Conservation (phyloP, 2,888 invertebrate genomes). For the Ophion ventricosus region DNA sequence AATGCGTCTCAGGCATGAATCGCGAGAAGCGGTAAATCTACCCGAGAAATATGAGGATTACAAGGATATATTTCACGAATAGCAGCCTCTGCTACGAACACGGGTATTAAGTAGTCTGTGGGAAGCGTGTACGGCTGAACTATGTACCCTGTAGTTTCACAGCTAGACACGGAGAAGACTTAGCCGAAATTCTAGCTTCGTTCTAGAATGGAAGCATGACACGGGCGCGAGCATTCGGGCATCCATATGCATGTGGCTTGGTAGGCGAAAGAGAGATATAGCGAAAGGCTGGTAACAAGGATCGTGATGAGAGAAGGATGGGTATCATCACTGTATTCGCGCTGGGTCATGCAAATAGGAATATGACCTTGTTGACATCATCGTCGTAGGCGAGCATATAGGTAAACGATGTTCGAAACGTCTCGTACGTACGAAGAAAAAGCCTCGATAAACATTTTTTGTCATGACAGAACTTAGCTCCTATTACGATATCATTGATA, state of each 20-base stretch:
- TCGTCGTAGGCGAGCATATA: slow-evolving; percentile 47
- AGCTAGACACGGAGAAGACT: slow-evolving; percentile 53
- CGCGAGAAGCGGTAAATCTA: background rate
- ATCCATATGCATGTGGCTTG: slow-evolving; percentile 61
- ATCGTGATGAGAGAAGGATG: slow-evolving; percentile 37
- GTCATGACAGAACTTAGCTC: slow-evolving; percentile 3
- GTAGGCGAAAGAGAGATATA: slow-evolving; percentile 19
- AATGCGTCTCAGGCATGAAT: background rate
- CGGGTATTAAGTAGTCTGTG: slow-evolving; percentile 33
- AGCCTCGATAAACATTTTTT: slow-evolving; percentile 17
- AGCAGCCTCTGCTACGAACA: slow-evolving; percentile 19
- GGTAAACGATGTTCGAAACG: slow-evolving; percentile 46
- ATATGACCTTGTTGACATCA: slow-evolving; percentile 53
- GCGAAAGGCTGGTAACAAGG: slow-evolving; percentile 13
- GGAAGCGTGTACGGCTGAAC: slow-evolving; percentile 20
- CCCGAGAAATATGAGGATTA: background rate
- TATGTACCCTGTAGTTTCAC: slow-evolving; percentile 42
- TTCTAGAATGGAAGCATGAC: slow-evolving; percentile 51
- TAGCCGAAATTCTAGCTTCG: slow-evolving; percentile 58
- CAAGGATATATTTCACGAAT: slow-evolving; percentile 40
- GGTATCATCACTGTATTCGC: slow-evolving; percentile 30
- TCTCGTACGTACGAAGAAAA: slow-evolving; percentile 15
- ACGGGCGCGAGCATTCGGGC: slow-evolving; percentile 49
- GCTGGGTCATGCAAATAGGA: slow-evolving; percentile 61
- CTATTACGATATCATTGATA: background rate